Conservation (phyloP, 2,113 vertebrate genomes). For the Catharus bicknelli region DNA sequence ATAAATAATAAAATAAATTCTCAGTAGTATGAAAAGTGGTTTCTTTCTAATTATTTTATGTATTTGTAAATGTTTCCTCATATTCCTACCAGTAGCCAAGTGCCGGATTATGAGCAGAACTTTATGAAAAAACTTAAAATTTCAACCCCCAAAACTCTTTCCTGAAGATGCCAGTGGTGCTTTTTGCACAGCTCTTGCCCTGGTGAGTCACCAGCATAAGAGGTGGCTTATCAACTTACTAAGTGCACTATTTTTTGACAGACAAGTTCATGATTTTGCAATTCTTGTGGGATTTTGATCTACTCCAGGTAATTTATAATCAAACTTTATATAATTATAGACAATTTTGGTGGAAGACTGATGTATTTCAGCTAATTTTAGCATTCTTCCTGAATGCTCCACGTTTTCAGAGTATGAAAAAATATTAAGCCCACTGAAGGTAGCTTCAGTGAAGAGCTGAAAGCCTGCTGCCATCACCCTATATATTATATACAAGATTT, state of each 20-base stretch:
- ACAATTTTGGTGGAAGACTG: background rate
- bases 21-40: background rate
- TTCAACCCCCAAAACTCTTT: background rate
- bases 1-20: background rate
- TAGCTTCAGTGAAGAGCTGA: background rate
- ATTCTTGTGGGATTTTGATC: background rate
- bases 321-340: background rate
- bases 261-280: background rate
- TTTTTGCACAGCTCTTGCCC: background rate
- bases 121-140: background rate
- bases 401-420: background rate
- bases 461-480: background rate
- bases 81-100: background rate
- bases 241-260: background rate
- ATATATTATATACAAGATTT: background rate
- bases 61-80: background rate
- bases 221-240: background rate
- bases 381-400: background rate
- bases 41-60: background rate
- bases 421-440: background rate
- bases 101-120: accelerated
- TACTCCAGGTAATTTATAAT: background rate
- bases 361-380: background rate
- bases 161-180: background rate
- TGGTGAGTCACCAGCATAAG: background rate